These are phyloP conservation scores for Pelvicachromis taeniatus DNA, from an alignment of 2,113 vertebrate genomes.

Conservation along the genomic window DNA sequence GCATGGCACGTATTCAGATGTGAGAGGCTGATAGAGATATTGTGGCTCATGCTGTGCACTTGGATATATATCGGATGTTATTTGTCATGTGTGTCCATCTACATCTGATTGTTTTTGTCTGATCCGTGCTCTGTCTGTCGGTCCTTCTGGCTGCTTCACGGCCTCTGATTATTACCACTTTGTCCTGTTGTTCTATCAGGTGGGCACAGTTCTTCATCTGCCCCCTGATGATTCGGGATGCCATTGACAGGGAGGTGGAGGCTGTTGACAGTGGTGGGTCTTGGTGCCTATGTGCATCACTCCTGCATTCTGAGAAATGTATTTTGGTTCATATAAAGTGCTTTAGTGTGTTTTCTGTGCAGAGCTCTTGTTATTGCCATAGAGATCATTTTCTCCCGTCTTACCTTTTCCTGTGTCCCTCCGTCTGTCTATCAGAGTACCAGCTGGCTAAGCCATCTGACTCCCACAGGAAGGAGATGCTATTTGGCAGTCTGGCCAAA, in stretches of 20 bases:
- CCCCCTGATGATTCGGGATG: conserved; percentile 93
- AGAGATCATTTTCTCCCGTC: background rate
- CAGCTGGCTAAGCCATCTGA: conserved; percentile 93
- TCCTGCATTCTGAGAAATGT: background rate
- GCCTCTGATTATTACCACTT: background rate
- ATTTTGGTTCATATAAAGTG: background rate
- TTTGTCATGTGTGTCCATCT: background rate
- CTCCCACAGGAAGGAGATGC: conserved; percentile 94
- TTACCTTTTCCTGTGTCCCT: background rate
- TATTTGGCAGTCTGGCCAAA: conserved; percentile 95
- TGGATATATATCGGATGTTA: background rate
- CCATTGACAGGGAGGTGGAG: conserved; percentile 94
- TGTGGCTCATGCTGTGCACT: background rate
- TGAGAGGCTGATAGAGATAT: background rate
- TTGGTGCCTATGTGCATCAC: background rate
- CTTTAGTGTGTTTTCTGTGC: background rate
- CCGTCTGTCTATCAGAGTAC: conserved; percentile 78
- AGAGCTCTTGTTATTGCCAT: background rate
- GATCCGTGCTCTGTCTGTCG: background rate
- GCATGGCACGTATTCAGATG: background rate
- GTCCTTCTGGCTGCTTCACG: background rate
- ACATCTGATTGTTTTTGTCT: background rate
- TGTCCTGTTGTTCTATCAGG: conserved; percentile 58
- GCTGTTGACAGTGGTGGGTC: conserved; percentile 95
- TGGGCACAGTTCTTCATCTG: conserved; percentile 99